Conservation (phyloP, 2,113 vertebrate genomes). For the Corynorhinus townsendii region DNA sequence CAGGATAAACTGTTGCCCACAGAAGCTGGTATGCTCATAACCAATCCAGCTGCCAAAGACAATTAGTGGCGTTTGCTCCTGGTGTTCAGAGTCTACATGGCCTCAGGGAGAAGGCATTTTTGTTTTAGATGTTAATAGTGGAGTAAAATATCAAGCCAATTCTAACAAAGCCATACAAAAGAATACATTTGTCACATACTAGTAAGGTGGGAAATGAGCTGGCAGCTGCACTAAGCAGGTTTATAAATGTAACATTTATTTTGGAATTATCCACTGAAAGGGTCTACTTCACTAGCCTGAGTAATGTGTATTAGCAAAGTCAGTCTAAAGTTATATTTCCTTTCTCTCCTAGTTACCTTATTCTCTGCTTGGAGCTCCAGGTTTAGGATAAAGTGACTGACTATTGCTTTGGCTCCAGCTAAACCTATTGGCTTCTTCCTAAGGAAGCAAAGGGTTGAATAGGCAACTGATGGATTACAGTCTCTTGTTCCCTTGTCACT, state of each 20-base stretch:
- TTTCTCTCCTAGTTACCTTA: not conserved
- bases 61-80: not conserved
- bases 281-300: not conserved
- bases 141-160: conserved; percentile 12
- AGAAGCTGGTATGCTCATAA: conserved; percentile 95
- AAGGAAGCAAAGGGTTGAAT: not conserved
- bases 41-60: conserved; percentile 90
- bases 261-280: not conserved
- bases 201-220: not conserved
- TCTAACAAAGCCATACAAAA: not conserved
- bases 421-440: not conserved
- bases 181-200: not conserved
- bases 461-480: not conserved
- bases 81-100: not conserved
- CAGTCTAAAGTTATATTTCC: not conserved
- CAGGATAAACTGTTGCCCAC: conserved; percentile 96
- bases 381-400: conserved; percentile 1
- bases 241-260: conserved; percentile 21
- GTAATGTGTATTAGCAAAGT: not conserved
- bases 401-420: conserved; percentile 15
- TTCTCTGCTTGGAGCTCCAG: conserved; percentile 14
- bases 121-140: not conserved
- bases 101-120: conserved; percentile 5
- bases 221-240: not conserved
- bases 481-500: not conserved